Conservation (phyloP, 2,888 invertebrate genomes). For the Sinodicranocentrus sp. region DNA sequence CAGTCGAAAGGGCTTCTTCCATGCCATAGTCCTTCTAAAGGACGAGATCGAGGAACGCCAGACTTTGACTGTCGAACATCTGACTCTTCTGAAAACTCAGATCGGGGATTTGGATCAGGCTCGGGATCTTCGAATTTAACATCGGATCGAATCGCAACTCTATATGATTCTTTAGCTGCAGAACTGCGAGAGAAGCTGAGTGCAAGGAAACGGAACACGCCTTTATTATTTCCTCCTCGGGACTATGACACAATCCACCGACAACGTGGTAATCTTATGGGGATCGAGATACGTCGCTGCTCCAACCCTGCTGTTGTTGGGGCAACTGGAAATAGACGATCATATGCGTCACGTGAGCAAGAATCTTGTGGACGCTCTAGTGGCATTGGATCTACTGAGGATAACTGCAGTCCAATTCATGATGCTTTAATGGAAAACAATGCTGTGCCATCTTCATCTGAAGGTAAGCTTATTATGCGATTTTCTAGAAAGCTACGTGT, state of each 20-base stretch:
- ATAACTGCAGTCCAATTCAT: constrained; percentile 83
- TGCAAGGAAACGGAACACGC: constrained; percentile 80
- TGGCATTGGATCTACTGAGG: constrained; percentile 93
- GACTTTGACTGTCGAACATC: constrained; percentile 77
- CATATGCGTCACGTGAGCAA: constrained; percentile 77
- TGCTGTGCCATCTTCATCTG: constrained; percentile 76
- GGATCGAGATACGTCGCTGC: constrained; percentile 85
- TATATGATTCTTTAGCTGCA: constrained; percentile 94
- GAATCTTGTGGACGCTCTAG: constrained; percentile 90
- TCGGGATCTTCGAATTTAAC: constrained; percentile 75
- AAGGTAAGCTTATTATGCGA: constrained; percentile 69
- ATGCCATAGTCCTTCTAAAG: constrained; percentile 77
- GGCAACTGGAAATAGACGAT: constrained; percentile 70
- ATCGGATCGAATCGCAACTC: constrained; percentile 82
- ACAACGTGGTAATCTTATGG: constrained; percentile 86
- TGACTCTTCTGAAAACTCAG: constrained; percentile 76
- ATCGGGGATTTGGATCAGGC: constrained; percentile 76
- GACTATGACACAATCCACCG: constrained; percentile 96
- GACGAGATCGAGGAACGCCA: constrained; percentile 72
- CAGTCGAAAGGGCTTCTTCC: constrained; percentile 79
- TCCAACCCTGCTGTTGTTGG: constrained; percentile 85
- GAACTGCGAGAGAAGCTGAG: constrained; percentile 89
- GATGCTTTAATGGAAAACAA: constrained; percentile 73
- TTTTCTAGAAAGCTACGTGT: background rate
- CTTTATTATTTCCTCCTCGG: constrained; percentile 92